A percentile compares a stretch with the other conserved stretches of the same genome.
Conservation (phyloP, 2,888 invertebrate species). For the Megaustenia siamemsis region DNA sequence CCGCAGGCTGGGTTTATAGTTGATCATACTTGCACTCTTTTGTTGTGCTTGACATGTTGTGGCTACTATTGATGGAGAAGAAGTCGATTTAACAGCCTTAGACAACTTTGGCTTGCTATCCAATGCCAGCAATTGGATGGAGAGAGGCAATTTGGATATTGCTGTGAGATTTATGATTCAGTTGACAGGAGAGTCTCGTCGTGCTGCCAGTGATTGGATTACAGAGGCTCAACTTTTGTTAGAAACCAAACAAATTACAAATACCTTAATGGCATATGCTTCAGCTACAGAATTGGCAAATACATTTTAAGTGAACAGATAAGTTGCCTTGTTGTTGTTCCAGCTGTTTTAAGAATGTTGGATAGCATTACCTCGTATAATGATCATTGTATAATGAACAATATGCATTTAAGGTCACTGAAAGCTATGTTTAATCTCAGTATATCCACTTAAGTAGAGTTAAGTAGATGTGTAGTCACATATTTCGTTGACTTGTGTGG, state of each 20-base stretch:
- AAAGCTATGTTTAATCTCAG: no score
- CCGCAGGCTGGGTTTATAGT: slow-evolving; percentile 90
- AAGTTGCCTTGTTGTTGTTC: no score
- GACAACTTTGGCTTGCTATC: slow-evolving; percentile 94
- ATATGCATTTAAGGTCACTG: no score
- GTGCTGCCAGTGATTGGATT: slow-evolving; percentile 92
- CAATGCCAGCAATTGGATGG: slow-evolving; percentile 90
- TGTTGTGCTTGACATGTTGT: slow-evolving; percentile 83
- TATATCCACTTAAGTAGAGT: no score
- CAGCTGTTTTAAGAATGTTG: no score
- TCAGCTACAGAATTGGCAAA: slow-evolving; percentile 77
- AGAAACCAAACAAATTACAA: slow-evolving; percentile 94
- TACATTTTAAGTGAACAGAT: slow-evolving; percentile 72
- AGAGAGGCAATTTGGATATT: slow-evolving; percentile 91
- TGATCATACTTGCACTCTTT: slow-evolving; percentile 95
- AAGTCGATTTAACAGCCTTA: slow-evolving; percentile 80
- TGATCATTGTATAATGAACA: no score
- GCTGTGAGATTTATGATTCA: slow-evolving; percentile 91
- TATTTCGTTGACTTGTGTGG: no score
- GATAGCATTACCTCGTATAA: no score
- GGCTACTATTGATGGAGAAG: slow-evolving; percentile 79
- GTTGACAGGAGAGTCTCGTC: slow-evolving; percentile 91
- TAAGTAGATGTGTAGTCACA: no score
- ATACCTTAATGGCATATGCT: slow-evolving; percentile 88
- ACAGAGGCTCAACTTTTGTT: slow-evolving; percentile 89